Percentiles rank a stretch among this genome's conserved stretches.
phyloP scores from a whole-genome alignment of 92 coral and sea anemone species.

The Scolanthus callimorphus region DNA sequence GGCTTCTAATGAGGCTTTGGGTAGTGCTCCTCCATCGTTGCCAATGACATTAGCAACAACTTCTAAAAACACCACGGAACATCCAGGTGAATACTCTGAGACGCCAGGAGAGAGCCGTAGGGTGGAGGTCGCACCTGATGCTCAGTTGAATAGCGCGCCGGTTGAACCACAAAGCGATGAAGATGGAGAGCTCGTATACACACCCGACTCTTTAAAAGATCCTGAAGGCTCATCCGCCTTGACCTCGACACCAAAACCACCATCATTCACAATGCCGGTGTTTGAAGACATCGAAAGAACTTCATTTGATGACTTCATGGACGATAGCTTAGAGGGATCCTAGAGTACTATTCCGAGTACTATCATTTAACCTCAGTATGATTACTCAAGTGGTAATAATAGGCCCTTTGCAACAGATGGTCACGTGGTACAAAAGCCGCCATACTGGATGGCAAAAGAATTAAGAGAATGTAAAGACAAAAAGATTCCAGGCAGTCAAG shows the following conservation, averaged over 20 bases:
- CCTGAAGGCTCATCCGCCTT: not conserved
- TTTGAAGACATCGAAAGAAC: conserved; percentile 61
- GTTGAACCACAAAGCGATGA: not conserved
- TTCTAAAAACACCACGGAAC: not conserved
- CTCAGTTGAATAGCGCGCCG: not conserved
- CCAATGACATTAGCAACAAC: not conserved
- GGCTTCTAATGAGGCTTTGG: not conserved
- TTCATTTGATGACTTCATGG: conserved; percentile 50
- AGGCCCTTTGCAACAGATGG: no score
- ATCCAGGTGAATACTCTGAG: not conserved
- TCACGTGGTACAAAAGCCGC: no score
- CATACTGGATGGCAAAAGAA: no score
- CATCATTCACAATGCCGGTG: conserved; percentile 35
- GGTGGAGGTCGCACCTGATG: not conserved
- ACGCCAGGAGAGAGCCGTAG: no score
- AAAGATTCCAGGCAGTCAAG: no score
- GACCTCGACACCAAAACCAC: not conserved
- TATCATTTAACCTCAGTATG: no score
- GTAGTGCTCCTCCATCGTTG: not conserved
- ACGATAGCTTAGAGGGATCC: conserved; percentile 34
- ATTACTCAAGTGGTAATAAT: no score
- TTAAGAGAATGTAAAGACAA: no score
- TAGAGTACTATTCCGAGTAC: no score
- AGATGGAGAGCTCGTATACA: not conserved
- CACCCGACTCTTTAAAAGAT: not conserved